Conservation (phyloP, 2,888 invertebrate genomes). For the Leucania comma region DNA sequence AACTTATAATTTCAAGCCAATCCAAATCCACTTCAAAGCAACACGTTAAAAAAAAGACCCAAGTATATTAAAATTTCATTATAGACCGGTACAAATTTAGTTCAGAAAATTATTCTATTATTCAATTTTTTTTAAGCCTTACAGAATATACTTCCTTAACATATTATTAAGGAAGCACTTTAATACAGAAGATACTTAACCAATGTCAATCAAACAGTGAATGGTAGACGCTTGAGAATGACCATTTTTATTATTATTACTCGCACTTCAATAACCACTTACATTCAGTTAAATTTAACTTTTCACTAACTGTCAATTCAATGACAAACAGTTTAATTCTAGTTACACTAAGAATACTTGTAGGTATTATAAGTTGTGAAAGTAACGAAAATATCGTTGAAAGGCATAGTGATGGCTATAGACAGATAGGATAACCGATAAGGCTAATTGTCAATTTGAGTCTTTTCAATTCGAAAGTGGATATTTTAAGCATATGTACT, state of each 20-base stretch:
- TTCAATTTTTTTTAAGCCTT: slow-evolving; percentile 19
- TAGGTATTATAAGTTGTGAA: slow-evolving; percentile 19
- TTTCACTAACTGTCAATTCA: slow-evolving; percentile 41
- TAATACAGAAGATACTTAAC: slow-evolving; percentile 27
- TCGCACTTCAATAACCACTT: slow-evolving; percentile 46
- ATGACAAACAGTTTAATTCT: slow-evolving; percentile 32
- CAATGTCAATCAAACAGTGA: slow-evolving; percentile 46
- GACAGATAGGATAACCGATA: not conserved
- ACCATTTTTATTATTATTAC: slow-evolving; percentile 27
- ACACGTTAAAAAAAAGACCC: no score
- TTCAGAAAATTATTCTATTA: not conserved
- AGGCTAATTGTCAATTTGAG: slow-evolving; percentile 28
- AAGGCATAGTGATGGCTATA: not conserved
- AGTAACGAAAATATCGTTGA: slow-evolving; percentile 26
- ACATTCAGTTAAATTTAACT: slow-evolving; percentile 41
- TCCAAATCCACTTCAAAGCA: no score
- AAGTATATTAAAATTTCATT: not conserved
- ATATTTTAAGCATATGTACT: slow-evolving; percentile 9
- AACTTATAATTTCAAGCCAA: no score
- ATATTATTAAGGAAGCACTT: slow-evolving; percentile 24
- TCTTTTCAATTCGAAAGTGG: slow-evolving; percentile 14
- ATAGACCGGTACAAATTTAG: not conserved
- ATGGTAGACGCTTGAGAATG: slow-evolving; percentile 25
- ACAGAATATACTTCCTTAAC: slow-evolving; percentile 8
- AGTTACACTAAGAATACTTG: slow-evolving; percentile 6